Percentiles rank a stretch among this genome's conserved stretches.
Conservation (phyloP, 2,888 invertebrate genomes). For the Limenitis camilla region DNA sequence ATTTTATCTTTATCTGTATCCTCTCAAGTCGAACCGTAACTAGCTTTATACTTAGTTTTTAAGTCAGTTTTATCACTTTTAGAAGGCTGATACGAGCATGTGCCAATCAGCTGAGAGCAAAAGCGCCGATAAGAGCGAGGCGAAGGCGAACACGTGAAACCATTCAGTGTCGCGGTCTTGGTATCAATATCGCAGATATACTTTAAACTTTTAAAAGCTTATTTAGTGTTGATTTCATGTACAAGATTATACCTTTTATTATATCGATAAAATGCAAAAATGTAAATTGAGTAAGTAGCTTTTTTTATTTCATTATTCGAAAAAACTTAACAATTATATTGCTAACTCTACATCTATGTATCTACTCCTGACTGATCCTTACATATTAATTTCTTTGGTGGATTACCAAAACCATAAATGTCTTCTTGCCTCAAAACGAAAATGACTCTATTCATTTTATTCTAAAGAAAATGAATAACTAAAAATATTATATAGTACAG, state of each 20-base stretch:
- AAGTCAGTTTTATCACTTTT: conserved; percentile 17
- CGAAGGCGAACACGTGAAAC: conserved; percentile 12
- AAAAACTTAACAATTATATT: no score
- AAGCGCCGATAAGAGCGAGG: conserved; percentile 13
- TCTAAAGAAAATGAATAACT: no score
- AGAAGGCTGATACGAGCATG: conserved; percentile 17
- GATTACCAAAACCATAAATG: no score
- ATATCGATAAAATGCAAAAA: no score
- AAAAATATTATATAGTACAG: no score
- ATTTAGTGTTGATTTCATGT: background rate
- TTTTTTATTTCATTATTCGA: no score
- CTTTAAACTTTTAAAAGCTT: background rate
- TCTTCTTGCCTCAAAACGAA: no score
- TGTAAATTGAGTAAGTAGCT: no score
- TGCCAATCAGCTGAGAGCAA: conserved; percentile 19
- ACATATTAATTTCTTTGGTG: no score
- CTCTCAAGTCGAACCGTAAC: conserved; percentile 7
- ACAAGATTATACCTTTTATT: background rate
- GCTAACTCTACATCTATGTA: no score
- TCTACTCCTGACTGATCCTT: no score
- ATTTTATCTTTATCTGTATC: conserved; percentile 15
- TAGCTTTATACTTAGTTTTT: conserved; percentile 15
- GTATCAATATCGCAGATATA: conserved; percentile 11
- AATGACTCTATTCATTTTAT: no score
- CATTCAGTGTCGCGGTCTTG: conserved; percentile 13